Conservation (phyloP, 2,888 invertebrate species). For the Xestia c-nigrum region DNA sequence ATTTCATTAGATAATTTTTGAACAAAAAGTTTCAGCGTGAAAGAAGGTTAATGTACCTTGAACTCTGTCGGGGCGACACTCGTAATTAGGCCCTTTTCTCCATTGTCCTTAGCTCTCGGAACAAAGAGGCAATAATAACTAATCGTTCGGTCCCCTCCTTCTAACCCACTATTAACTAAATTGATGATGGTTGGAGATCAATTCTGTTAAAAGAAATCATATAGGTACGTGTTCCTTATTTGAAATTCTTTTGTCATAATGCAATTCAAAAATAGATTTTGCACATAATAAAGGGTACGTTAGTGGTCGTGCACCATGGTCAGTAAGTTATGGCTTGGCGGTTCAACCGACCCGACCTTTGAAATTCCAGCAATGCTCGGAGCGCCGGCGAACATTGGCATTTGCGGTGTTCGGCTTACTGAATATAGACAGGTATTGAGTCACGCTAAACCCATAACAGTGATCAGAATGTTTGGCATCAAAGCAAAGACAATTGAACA, state of each 20-base stretch:
- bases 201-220: constrained; percentile 43
- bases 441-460: constrained; percentile 55
- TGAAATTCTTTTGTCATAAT: constrained; percentile 15
- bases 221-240: neutral
- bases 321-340: constrained; percentile 71
- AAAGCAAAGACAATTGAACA: constrained; percentile 31
- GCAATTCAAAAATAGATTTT: constrained; percentile 46
- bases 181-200: constrained; percentile 70
- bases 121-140: constrained; percentile 80
- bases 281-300: constrained; percentile 55
- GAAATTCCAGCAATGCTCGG: constrained; percentile 79
- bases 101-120: constrained; percentile 82
- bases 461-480: constrained; percentile 50
- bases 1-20: constrained; percentile 44
- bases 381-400: constrained; percentile 75
- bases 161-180: constrained; percentile 78
- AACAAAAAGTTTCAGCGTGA: constrained; percentile 67
- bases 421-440: constrained; percentile 67
- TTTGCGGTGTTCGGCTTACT: constrained; percentile 69
- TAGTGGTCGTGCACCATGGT: constrained; percentile 64
- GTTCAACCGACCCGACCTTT: constrained; percentile 77
- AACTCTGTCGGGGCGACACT: constrained; percentile 72
- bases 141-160: constrained; percentile 76
- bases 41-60: constrained; percentile 73
- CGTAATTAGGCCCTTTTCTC: constrained; percentile 81